Conservation (phyloP, 2,113 vertebrate species). For the Neoarius graeffei region DNA sequence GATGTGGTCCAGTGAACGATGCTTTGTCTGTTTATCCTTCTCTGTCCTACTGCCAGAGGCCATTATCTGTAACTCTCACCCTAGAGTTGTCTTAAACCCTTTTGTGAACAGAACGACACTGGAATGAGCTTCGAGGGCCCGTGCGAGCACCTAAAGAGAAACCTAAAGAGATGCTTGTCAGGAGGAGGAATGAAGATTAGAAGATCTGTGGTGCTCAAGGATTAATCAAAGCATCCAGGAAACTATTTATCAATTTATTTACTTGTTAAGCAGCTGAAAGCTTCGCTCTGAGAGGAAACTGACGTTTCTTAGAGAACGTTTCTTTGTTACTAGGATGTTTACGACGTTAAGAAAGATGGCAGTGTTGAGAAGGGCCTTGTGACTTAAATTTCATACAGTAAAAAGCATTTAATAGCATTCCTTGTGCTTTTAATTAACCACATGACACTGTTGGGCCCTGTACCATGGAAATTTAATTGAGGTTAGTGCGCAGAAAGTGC, state of each 20-base stretch:
- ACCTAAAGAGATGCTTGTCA: constrained; percentile 16
- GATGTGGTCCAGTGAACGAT: background rate
- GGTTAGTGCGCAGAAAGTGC: constrained; percentile 17
- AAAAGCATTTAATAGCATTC: constrained; percentile 42
- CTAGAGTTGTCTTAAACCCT: constrained; percentile 28
- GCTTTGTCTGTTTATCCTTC: constrained; percentile 26
- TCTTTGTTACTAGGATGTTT: constrained; percentile 22
- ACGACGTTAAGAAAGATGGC: constrained; percentile 33
- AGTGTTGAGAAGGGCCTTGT: constrained; percentile 31
- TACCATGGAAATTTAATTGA: constrained; percentile 4
- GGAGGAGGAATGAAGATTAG: constrained; percentile 19
- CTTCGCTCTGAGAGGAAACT: background rate
- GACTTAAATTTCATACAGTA: constrained; percentile 53
- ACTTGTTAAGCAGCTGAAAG: background rate
- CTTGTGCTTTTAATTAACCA: constrained; percentile 36
- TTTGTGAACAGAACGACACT: constrained; percentile 32
- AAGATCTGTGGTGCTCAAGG: constrained; percentile 10
- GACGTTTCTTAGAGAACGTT: background rate
- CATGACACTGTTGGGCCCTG: constrained; percentile 36
- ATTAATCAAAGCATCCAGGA: constrained; percentile 29
- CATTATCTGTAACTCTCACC: constrained; percentile 23
- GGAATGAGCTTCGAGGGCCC: constrained; percentile 38
- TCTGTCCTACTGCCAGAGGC: constrained; percentile 4
- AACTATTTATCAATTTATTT: constrained; percentile 3
- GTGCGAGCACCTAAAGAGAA: constrained; percentile 23